A percentile compares a stretch with the other conserved stretches of the same genome.
Conservation (phyloP, 2,113 vertebrate genomes). For the Garra rufa region DNA sequence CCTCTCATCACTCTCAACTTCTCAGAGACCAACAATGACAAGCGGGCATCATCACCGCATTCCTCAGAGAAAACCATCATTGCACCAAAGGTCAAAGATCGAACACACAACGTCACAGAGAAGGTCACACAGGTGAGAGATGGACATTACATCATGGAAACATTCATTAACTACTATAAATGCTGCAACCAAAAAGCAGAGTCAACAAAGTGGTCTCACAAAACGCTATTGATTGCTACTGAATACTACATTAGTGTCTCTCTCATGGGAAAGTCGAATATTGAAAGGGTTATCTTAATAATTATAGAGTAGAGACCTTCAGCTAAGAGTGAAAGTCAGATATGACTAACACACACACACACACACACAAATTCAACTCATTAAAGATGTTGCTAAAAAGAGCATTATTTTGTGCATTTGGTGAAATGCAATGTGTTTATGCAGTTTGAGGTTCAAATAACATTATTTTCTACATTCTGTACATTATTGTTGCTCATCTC, state of each 20-base stretch:
- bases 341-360: neutral
- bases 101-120: conserved; percentile 97
- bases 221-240: neutral
- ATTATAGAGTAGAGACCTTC: neutral
- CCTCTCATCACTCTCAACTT: conserved; percentile 98
- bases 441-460: too few relatives aligned
- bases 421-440: too few relatives aligned
- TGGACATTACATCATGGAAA: neutral
- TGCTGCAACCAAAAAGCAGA: neutral
- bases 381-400: too few relatives aligned
- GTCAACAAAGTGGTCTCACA: neutral
- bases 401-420: too few relatives aligned
- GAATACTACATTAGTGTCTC: neutral
- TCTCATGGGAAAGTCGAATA: neutral
- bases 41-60: conserved; percentile 91
- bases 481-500: too few relatives aligned
- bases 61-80: conserved; percentile 98
- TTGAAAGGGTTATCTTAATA: neutral
- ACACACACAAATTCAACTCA: too few relatives aligned
- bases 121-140: conserved; percentile 96
- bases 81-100: conserved; percentile 97
- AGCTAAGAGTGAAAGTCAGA: neutral
- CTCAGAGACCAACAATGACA: conserved; percentile 94
- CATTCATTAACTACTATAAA: neutral
- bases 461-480: too few relatives aligned